phyloP scores from a whole-genome alignment of 2,888 invertebrate genomes.

The Tetragonula carbonaria region DNA sequence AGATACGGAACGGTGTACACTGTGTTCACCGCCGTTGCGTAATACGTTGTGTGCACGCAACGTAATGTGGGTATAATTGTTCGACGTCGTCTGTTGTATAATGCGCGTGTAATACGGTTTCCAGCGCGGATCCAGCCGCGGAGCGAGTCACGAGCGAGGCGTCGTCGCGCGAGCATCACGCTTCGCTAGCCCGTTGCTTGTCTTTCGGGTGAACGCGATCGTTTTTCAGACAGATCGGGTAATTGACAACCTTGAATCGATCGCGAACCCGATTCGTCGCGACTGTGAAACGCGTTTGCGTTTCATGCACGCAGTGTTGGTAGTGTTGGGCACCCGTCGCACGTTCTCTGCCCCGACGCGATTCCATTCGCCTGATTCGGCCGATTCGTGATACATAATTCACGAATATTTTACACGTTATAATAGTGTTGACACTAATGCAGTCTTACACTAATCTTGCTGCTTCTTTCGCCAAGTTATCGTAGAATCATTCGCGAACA shows the following conservation, averaged over 20 bases:
- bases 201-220: neutral
- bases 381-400: neutral
- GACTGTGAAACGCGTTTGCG: neutral
- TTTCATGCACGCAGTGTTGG: neutral
- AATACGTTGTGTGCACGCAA: slow-evolving; percentile 66
- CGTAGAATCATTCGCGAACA: too few species aligned
- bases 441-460: too few species aligned
- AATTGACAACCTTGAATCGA: slow-evolving; percentile 30
- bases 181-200: neutral
- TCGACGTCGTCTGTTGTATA: slow-evolving; percentile 63
- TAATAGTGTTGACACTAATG: too few species aligned
- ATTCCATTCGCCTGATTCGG: neutral
- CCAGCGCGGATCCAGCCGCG: slow-evolving; percentile 64
- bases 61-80: slow-evolving; percentile 77
- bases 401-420: too few species aligned
- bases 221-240: neutral
- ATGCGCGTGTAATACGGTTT: slow-evolving; percentile 69
- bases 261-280: neutral
- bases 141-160: slow-evolving; percentile 64
- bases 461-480: too few species aligned
- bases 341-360: neutral
- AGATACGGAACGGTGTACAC: neutral
- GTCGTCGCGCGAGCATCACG: slow-evolving; percentile 41
- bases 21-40: slow-evolving; percentile 59
- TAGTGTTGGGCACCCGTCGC: neutral